Percentiles rank a stretch among this genome's conserved stretches.
Evolutionary conservation across 2,113 vertebrate genomes (phyloP).

Genomic region (Ahaetulla prasina): DNA sequence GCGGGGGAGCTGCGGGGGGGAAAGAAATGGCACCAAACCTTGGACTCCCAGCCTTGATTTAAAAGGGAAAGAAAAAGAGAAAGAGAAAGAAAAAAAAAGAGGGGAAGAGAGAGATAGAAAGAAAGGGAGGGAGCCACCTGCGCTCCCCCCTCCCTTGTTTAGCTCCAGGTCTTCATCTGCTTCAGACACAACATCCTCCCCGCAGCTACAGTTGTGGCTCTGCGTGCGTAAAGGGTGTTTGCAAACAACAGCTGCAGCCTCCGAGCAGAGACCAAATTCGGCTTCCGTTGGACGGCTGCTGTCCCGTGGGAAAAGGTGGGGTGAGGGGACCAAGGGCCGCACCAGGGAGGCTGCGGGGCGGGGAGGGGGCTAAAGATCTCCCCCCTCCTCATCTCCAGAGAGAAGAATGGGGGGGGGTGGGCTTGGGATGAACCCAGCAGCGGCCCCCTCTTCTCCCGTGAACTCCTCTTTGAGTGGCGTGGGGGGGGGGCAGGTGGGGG

Average conservation of each 20-base stretch:
- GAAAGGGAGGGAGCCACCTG: not conserved
- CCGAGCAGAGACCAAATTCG: not conserved
- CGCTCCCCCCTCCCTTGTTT: not conserved
- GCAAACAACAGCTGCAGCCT: not conserved
- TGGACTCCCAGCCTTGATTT: not conserved
- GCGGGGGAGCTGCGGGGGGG: not conserved
- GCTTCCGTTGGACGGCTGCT: not conserved
- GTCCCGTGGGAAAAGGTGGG: too few relatives aligned
- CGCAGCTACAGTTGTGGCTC: not conserved
- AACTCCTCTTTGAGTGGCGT: too few relatives aligned
- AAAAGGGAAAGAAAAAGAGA: not conserved
- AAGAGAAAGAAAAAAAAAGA: rapidly evolving
- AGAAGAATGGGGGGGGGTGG: not conserved
- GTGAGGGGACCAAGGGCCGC: too few relatives aligned
- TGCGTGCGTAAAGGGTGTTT: not conserved
- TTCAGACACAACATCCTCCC: not conserved
- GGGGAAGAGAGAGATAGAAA: too few relatives aligned
- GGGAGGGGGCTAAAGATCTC: not conserved
- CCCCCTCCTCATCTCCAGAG: not conserved
- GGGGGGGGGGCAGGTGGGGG: not conserved
- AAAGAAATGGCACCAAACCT: not conserved
- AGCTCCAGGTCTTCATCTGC: not conserved
- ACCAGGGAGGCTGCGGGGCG: not conserved
- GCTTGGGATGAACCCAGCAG: not conserved
- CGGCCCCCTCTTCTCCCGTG: not conserved